phyloP scores from a whole-genome alignment of 2,113 vertebrate genomes.

The Limnothrissa miodon region DNA sequence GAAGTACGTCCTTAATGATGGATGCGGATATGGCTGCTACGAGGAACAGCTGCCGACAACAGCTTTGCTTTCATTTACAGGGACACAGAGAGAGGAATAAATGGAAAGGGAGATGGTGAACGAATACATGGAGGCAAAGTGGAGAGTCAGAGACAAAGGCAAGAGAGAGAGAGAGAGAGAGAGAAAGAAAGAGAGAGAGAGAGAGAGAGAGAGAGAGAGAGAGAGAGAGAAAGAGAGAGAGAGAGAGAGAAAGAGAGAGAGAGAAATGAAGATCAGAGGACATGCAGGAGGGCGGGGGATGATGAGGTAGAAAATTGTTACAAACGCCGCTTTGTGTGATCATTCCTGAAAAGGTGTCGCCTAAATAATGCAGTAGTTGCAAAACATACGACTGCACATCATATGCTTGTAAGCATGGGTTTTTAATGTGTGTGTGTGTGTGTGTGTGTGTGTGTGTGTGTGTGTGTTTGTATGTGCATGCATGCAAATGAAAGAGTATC shows the following conservation, averaged over 20 bases:
- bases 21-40: conserved; percentile 25
- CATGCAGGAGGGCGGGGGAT: not conserved
- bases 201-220: not conserved
- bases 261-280: not conserved
- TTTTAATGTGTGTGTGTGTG: not conserved
- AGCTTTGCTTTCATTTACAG: conserved; percentile 37
- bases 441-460: not conserved
- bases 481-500: not conserved
- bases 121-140: no score
- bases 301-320: not conserved
- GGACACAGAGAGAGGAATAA: not conserved
- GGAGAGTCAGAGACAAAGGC: no score
- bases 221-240: not conserved
- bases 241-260: not conserved
- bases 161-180: not conserved
- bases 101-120: no score
- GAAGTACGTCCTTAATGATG: conserved; percentile 21
- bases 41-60: conserved; percentile 41
- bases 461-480: not conserved
- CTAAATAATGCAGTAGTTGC: not conserved
- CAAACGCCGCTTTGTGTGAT: not conserved
- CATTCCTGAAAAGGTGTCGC: not conserved
- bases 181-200: not conserved
- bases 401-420: not conserved
- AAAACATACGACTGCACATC: not conserved